Percentiles rank a stretch among this genome's conserved stretches.
Evolutionary conservation across 2,797 vertebrate genomes (phyloP).

Genomic region (Coluber constrictor): DNA sequence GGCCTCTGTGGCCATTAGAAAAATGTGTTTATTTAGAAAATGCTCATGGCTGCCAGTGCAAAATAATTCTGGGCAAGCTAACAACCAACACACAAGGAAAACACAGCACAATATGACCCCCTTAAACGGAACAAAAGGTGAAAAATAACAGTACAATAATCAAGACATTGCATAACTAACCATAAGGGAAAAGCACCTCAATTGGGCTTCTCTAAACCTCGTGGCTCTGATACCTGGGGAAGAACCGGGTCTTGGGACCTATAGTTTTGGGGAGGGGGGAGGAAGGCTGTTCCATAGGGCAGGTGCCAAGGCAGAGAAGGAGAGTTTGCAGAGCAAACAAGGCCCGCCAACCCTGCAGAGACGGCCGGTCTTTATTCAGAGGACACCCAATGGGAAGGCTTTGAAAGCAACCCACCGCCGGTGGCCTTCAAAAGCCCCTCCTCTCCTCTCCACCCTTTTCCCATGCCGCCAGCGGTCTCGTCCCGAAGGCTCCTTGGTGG

Average conservation of each 20-base stretch:
- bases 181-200: neutral
- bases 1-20: neutral
- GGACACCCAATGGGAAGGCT: neutral
- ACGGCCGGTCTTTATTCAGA: neutral
- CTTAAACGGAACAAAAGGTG: neutral
- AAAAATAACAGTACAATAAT: neutral
- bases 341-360: neutral
- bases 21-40: neutral
- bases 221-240: neutral
- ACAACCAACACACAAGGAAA: neutral
- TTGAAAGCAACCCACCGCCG: neutral
- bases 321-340: neutral
- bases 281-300: neutral
- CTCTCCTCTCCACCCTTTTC: neutral
- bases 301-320: neutral
- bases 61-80: neutral
- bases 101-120: neutral
- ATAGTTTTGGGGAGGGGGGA: neutral
- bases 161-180: neutral
- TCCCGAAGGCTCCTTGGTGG: neutral
- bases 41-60: neutral
- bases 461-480: neutral
- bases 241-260: neutral
- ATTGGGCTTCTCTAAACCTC: neutral
- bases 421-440: neutral